Conservation (phyloP, 1,140 invertebrate genomes). For the Pteromalus puparum region DNA sequence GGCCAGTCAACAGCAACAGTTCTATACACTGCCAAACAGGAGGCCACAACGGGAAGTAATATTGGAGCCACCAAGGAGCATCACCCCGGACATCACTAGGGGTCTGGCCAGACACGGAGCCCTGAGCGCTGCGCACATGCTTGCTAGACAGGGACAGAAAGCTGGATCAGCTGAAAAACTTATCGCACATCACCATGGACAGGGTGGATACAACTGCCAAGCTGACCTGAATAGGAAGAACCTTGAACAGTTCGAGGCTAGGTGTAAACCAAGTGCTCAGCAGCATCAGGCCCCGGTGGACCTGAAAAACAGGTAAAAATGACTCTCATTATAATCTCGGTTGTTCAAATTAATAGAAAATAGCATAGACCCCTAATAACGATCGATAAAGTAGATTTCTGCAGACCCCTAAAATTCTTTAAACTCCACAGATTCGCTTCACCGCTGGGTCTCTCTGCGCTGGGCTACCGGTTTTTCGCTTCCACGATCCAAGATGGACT, state of each 20-base stretch:
- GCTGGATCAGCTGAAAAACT: slow-evolving; percentile 51
- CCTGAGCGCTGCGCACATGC: slow-evolving; percentile 66
- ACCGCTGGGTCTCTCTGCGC: slow-evolving; percentile 64
- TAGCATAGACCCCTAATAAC: slow-evolving; percentile 12
- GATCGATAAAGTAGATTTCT: slow-evolving; percentile 28
- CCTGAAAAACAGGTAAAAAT: slow-evolving; percentile 67
- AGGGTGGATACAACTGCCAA: slow-evolving; percentile 48
- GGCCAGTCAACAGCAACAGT: slow-evolving; percentile 61
- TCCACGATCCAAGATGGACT: slow-evolving; percentile 61
- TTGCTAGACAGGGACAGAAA: slow-evolving; percentile 65
- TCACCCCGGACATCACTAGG: slow-evolving; percentile 78
- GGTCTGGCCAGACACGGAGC: slow-evolving; percentile 66
- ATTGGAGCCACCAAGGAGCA: slow-evolving; percentile 73
- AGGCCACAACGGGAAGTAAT: slow-evolving; percentile 64
- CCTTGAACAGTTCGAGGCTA: slow-evolving; percentile 47
- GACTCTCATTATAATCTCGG: background rate
- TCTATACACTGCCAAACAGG: slow-evolving; percentile 69
- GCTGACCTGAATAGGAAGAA: slow-evolving; percentile 43
- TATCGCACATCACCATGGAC: slow-evolving; percentile 49
- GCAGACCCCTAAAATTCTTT: background rate
- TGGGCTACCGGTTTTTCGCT: slow-evolving; percentile 71
- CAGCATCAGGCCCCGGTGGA: slow-evolving; percentile 61
- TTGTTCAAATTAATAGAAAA: background rate
- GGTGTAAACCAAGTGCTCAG: slow-evolving; percentile 54
- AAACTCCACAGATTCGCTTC: slow-evolving; percentile 63